Base-by-base conservation (phyloP, 1,140 invertebrate genomes). In the Macrobrachium nipponense region DNA sequence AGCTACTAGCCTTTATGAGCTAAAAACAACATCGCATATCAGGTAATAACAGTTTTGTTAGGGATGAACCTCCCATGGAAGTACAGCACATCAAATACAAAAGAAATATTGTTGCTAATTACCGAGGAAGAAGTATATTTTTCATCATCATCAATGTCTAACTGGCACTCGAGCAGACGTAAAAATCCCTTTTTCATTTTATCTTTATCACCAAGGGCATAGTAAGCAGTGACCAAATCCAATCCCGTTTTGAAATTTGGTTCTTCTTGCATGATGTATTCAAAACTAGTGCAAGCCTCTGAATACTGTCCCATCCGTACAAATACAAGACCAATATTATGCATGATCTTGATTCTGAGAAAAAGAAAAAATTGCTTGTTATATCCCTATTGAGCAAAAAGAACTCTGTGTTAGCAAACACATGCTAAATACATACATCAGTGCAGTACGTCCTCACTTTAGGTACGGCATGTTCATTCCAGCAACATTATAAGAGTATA, bases 251-350 rank as follows among this genome's bases (percentile, higher is more conserved):
- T 96, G 90, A 98, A 98, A 90, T 97, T 96, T 2, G 97, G 94
- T 89, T 96, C 95, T 90, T 99, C 98, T 82, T 96, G 95, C 97
- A 99, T 98, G 79, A 99, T 98, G 92, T 98, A 98, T 91, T 99
- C 98, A 92, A 99, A 99, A 90, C 97, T 98, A 18, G 95, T 96
- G 58, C 97, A 95, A 0, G 98, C 98, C 91, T 99, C 98, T 89
- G 95, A 95, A 91, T 97, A 98, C 90, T 98, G 97, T 12, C 96
- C 97, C 95, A 99, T 96, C 91, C 96, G 96, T 0, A 99, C 95
- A 91, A 99, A 96, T 14, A 98, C 93, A 84, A 99, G 94, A 0
- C 97, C 98, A 91, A 99, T 99, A 90, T 99, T 99, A 91, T 99
- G 97, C 95, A 98, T 98, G 79, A 99, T 98, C 92, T 98, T 98